Evolutionary conservation across 2,888 invertebrate species (phyloP), one percentile per base, ranked within the genome.

Genomic region (Allolobophora icterica): DNA sequence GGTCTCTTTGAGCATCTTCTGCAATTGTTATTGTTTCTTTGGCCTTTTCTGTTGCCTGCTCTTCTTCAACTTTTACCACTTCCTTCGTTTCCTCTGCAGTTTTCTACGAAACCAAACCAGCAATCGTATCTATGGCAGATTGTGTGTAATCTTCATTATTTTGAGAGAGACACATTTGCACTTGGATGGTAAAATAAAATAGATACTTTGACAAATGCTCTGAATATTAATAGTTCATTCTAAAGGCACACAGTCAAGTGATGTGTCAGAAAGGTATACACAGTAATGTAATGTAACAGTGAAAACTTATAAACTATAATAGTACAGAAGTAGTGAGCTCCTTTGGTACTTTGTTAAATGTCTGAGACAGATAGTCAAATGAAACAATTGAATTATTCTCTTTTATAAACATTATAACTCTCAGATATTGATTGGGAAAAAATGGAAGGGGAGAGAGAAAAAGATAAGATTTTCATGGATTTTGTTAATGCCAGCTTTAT

Each of bases 1-100:
- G 96, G 95, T 97, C 97, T 93, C 96, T 96, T 94, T 97, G 97
- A 0, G 97, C 97, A 93, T 97, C 97, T 93, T 97, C 97, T 3
- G 97, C 97, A 94, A 97, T 97, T 2, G 96, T 96, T 91, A 96
- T 96, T 0, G 97, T 97, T 92, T 97, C 96, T 11, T 94, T 92
- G 0, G 97, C 97, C 95, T 97, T 96, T 92, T 96, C 96, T 17
- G 94, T 93, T 4, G 95, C 95, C 34, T 93, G 93, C 21, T 94
- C 94, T 92, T 95, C 95, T 92, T 95, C 95, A 89, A 94, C 95
- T 93, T 94, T 94, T n/a, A 95, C 95, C 52, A 94, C 94, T 21
- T 94, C 93, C 93, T 94, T 95, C 21, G 95, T 95, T 91, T 95
- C 95, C 94, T 97, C 97, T 8, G 97, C 97, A 93, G 97, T 96